These are phyloP conservation scores for Phalera bucephala DNA, from an alignment of 2,888 invertebrate genomes.

Conservation along the genomic window DNA sequence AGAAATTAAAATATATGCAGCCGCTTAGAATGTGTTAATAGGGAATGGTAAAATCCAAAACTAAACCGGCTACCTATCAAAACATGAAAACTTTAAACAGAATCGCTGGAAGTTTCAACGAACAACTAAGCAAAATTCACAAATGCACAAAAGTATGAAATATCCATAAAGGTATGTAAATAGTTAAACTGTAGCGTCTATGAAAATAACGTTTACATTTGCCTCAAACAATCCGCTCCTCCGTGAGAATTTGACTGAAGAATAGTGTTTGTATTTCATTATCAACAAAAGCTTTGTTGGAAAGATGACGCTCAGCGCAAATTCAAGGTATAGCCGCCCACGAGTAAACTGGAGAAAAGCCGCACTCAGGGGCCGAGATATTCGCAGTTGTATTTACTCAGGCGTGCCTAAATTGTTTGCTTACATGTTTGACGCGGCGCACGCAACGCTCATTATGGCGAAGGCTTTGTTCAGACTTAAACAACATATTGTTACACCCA, in stretches of 20 bases:
- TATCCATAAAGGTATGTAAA: slow-evolving; percentile 26
- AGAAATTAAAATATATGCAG: too few species aligned
- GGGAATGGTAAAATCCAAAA: too few species aligned
- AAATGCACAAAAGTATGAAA: slow-evolving; percentile 21
- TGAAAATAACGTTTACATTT: slow-evolving; percentile 51
- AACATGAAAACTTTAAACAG: too few species aligned
- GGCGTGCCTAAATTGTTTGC: slow-evolving; percentile 82
- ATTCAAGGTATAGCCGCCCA: slow-evolving; percentile 67
- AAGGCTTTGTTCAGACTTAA: slow-evolving; percentile 78
- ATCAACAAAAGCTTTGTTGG: slow-evolving; percentile 76
- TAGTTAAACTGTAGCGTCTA: slow-evolving; percentile 31
- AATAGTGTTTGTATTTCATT: slow-evolving; percentile 79
- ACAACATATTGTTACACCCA: slow-evolving; percentile 76
- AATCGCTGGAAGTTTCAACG: too few species aligned
- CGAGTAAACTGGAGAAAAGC: slow-evolving; percentile 62
- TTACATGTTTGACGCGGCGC: slow-evolving; percentile 81
- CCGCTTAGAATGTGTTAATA: too few species aligned
- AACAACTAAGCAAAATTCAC: background rate
- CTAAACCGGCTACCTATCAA: too few species aligned
- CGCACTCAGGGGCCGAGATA: slow-evolving; percentile 73
- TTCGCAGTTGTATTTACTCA: slow-evolving; percentile 80
- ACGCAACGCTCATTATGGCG: slow-evolving; percentile 80
- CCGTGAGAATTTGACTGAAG: slow-evolving; percentile 60
- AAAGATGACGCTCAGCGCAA: slow-evolving; percentile 75
- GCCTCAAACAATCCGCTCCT: slow-evolving; percentile 60